Percentiles rank a stretch among this genome's conserved stretches.
Evolutionary conservation across 2,113 vertebrate species (phyloP).

Genomic region (Sinocyclocheilus grahami): DNA sequence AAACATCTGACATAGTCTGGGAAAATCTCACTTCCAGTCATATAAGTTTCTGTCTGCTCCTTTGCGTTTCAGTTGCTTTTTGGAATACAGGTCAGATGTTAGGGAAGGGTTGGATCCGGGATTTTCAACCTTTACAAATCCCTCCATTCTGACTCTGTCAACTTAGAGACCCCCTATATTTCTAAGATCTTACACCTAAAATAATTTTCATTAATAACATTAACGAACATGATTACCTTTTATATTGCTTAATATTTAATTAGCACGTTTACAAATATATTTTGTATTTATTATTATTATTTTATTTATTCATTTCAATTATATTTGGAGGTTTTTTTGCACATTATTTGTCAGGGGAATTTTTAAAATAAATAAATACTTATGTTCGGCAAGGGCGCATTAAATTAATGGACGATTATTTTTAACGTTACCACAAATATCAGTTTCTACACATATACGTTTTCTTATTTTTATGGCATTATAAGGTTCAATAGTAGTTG

Average conservation of each 20-base stretch:
- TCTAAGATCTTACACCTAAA: not conserved
- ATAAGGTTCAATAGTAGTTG: not conserved
- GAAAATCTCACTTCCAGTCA: conserved; percentile 13
- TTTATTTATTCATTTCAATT: too few relatives aligned
- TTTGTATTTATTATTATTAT: too few relatives aligned
- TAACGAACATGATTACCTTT: not conserved
- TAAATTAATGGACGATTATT: too few relatives aligned
- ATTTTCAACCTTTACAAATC: not conserved
- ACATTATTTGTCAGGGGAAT: too few relatives aligned
- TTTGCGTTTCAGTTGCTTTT: conserved; percentile 32
- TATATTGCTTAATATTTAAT: too few relatives aligned
- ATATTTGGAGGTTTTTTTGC: too few relatives aligned
- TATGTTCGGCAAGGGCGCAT: not conserved
- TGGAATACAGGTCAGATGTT: not conserved
- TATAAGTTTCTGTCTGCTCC: conserved; percentile 40
- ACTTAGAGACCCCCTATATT: not conserved
- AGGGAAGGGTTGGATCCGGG: not conserved
- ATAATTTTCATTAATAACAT: not conserved
- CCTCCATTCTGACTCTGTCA: not conserved
- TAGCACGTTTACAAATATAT: too few relatives aligned
- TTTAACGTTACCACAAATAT: not conserved
- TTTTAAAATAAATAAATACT: not conserved
- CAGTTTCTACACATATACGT: not conserved
- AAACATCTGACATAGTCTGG: conserved; percentile 21
- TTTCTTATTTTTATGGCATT: not conserved